Evolutionary conservation across 2,113 vertebrate genomes (phyloP), one percentile per base, ranked within the genome.

Genomic region (Pollimyrus isidori): DNA sequence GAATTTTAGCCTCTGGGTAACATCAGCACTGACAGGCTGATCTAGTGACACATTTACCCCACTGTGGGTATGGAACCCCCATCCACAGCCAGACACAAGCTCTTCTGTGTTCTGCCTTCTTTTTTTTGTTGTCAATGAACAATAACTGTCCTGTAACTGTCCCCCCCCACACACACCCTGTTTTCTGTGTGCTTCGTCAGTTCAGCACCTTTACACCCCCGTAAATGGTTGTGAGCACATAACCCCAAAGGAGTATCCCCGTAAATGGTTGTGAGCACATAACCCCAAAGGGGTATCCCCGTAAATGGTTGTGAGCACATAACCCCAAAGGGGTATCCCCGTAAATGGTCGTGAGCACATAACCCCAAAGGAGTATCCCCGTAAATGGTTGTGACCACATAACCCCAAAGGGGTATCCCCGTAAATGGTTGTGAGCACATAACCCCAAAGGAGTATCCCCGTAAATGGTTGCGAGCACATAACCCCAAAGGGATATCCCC

Each of bases 91-190:
- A 48, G 80, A 83, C 42, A 83, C 80, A 83, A 46, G 11, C 39
- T 88, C 23, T 52, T 10, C 85, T 86, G 17, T 53, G 21, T 46
- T 49, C 39, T 49, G 30, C 15, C 11, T 26, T 53, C 23, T 52
- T 46, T 52, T 15, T n/a, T 39, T 35, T 88, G 87, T 76, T 90
- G 88, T 92, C 91, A 95, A 92, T 93, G 91, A 91, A 94, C 93
- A 94, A 93, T 93, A 93, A 92, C 88, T 94, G 91, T 91, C 92
- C 89, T 91, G 91, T 92, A 90, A 35, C 35, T 35, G 35, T 35
- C 53, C 46, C 89, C 3, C 56, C 53, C 56, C 53, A 35, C 35
- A 35, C 35, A 35, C 35, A 35, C 17, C 35, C 35, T 2, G 21
- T 52, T 45, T 52, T 56, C 69, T 53, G 69, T 52, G 85, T 10